Base-by-base conservation (phyloP, 1,140 invertebrate genomes). In the Neodiprion virginianus region DNA sequence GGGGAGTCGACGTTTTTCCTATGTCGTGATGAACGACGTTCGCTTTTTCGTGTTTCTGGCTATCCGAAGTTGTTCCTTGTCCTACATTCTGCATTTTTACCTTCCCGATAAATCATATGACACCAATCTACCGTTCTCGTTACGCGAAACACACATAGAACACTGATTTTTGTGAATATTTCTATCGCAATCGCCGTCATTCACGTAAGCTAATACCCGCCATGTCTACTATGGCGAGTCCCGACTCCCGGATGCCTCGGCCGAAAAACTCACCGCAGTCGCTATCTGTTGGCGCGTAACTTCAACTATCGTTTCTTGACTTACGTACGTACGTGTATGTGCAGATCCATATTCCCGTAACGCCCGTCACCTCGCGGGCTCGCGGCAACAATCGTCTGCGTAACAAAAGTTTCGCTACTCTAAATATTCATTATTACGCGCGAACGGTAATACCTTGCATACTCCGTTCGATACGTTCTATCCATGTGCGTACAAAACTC, bases 1-100 rank as follows among this genome's bases (percentile, higher is more conserved):
- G 88, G 86, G 91, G 89, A 88, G 90, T 91, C 82, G 91, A 89
- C 82, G 88, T 89, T 87, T 92, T 91, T 82, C 89, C 92, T 87
- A 89, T 88, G 83, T 91, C 89, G 86, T 90, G 74, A 83, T 74
- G 82, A 83, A 86, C 84, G 84, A 87, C 84, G 85, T 86, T 91
- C 83, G 88, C 84, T 92, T 92, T 93, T 90, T 94, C 93, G 91
- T 92, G 90, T 91, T 93, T 93, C 90, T 92, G 90, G 90, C 92
- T 93, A 92, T 94, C 93, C 90, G 93, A 91, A 84, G 89, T 88
- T 81, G 90, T 90, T 85, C 89, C 90, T 91, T 93, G 92, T 92
- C 92, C 92, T 91, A 94, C 93, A 95, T 95, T 95, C 94, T 95
- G 94, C 94, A 96, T 96, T 91, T 95, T 94, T 92, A 90, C 90